Evolutionary conservation across 1,140 invertebrate genomes (phyloP), one percentile per base, ranked within the genome.

Genomic region (Drosophila bifasciata): DNA sequence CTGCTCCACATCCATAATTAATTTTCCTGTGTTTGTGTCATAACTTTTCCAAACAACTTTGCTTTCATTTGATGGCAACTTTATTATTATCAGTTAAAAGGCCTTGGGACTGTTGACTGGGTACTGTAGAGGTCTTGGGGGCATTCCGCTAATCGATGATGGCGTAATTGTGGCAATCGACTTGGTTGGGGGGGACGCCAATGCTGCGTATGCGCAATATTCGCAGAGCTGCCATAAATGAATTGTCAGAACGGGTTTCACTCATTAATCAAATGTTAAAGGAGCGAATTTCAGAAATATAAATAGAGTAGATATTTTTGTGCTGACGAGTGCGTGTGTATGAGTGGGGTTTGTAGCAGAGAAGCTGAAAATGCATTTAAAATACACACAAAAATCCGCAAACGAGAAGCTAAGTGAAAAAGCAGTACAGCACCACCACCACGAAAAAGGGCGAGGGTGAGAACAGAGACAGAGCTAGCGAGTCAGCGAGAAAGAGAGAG

Each of bases 261-360:
- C 77, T 85, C 81, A 86, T 85, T 85, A 81, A 85, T 85, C 81
- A 85, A 85, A 86, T 75, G 81, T 77, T 86, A 74, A 81, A 85
- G 86, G 83, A 67, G 77, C 58, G n/a, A n/a, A n/a, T n/a, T n/a
- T n/a, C n/a, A n/a, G n/a, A n/a, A n/a, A n/a, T n/a, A n/a, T n/a
- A n/a, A n/a, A n/a, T n/a, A n/a, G 23, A 41, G 36, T 15, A 39
- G 13, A 56, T 76, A 59, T 74, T 81, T 73, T 76, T 76, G 62
- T 28, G 13, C 53, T 55, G 44, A 28, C 44, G 43, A 23, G 28
- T 36, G 39, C 16, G 52, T 23, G 28, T 68, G 56, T 58, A 21
- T 41, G 59, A 19, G 46, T 51, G 62, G 62, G 60, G 68, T 72
- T 57, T 76, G 61, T 72, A 60, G 68, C 67, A 77, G 81, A 60